Base-by-base conservation (phyloP, 2,113 vertebrate species). In the Corythoichthys haematopterus region DNA sequence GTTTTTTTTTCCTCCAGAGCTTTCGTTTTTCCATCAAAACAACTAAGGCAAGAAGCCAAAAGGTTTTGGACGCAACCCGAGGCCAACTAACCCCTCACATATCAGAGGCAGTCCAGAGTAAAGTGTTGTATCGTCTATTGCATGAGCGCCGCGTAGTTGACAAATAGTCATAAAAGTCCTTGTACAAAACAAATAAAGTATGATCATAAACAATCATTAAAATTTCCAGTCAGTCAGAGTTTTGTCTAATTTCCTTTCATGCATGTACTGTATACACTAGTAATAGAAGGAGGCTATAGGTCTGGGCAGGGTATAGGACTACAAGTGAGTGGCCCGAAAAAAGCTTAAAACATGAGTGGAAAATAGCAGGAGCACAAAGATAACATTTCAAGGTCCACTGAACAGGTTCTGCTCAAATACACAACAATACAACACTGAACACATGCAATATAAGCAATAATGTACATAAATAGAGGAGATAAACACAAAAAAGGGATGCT, bases 91-190 rank as follows among this genome's bases (percentile, higher is more conserved):
- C 59, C 75, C 82, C 80, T 79, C 84, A 65, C 78, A 66, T 64
- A 50, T 72, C 77, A 75, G 88, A 87, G 83, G 76, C 84, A 73
- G 82, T 85, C 81, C 86, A 80, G 82, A 84, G 82, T 84, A 85
- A 88, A 88, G 84, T 87, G 82, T 85, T 86, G 76, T 80, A 65
- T 84, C 80, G 78, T 90, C 84, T 90, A 90, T 89, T 90, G 87
- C 88, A 89, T 90, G 83, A 90, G 82, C 62, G 83, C 83, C 82
- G 80, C 86, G 81, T 87, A 88, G 88, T 85, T 2, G 81, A 87
- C 88, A 75, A 75, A 75, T 79, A 46, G 85, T 82, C 84, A 77
- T 79, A 76, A 72, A 33, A 86, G 80, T 82, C 84, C 66, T 82
- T 37, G 74, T 82, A 86, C 75, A 84, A 85, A 90, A 87, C 70